Conservation (phyloP, 1,140 invertebrate genomes). For the Bombus turneri region DNA sequence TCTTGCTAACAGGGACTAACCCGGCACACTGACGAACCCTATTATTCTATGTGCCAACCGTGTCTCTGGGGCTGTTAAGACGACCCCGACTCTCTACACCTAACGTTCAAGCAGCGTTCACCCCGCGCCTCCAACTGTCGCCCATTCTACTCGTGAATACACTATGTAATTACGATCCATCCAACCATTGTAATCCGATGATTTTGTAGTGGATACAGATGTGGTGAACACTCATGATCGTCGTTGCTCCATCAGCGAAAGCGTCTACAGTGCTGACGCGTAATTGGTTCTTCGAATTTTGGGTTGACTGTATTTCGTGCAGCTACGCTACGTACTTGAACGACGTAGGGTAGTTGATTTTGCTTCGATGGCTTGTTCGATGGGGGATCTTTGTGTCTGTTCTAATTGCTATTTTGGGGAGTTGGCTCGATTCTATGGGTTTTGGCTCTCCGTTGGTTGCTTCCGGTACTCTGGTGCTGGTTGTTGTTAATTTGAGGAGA, state of each 20-base stretch:
- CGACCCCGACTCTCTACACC: slow-evolving; percentile 67
- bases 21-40: slow-evolving; percentile 59
- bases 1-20: slow-evolving; percentile 71
- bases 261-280: background rate
- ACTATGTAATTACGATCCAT: slow-evolving; percentile 71
- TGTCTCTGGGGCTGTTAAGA: slow-evolving; percentile 75
- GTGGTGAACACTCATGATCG: slow-evolving; percentile 8
- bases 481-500: background rate
- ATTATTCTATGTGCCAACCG: slow-evolving; percentile 75
- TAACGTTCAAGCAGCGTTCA: slow-evolving; percentile 54
- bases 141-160: slow-evolving; percentile 55
- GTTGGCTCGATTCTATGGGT: background rate
- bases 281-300: slow-evolving; percentile 15
- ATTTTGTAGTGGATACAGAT: slow-evolving; percentile 53
- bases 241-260: background rate
- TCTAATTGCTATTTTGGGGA: background rate
- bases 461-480: background rate
- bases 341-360: background rate
- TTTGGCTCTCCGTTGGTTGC: no score
- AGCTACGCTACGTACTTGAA: background rate
- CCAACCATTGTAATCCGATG: slow-evolving; percentile 69
- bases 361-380: background rate
- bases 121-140: slow-evolving; percentile 47
- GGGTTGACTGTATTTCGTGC: background rate
- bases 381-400: background rate